A percentile compares a stretch with the other conserved stretches of the same genome.
Conservation (phyloP, 2,888 invertebrate genomes). For the Aphodius granarius region DNA sequence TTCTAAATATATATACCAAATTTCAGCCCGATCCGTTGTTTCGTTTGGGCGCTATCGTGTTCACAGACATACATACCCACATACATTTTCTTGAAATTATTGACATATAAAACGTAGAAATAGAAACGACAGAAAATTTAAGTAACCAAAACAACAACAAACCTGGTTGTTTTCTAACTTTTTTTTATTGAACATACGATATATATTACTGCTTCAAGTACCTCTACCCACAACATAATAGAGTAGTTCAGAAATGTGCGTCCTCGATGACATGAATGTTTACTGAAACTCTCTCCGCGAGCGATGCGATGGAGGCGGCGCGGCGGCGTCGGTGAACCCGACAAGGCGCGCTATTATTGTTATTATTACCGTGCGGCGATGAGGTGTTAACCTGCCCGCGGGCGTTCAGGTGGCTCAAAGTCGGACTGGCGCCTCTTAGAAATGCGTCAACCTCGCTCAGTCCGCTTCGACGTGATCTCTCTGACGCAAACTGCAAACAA, state of each 20-base stretch:
- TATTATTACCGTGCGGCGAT: slow-evolving; percentile 4
- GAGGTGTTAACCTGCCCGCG: slow-evolving; percentile 27
- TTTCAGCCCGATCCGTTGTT: too few species aligned
- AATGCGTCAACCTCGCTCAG: slow-evolving; percentile 25
- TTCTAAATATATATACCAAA: too few species aligned
- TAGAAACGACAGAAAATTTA: too few species aligned
- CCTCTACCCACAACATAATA: neutral
- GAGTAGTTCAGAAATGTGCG: neutral
- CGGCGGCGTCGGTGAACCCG: neutral
- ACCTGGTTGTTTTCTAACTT: too few species aligned
- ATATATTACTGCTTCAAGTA: too few species aligned
- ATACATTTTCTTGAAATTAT: too few species aligned
- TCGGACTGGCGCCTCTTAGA: slow-evolving; percentile 28
- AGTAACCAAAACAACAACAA: too few species aligned
- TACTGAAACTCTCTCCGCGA: neutral
- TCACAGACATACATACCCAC: too few species aligned
- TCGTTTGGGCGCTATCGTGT: too few species aligned
- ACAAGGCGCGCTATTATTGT: neutral
- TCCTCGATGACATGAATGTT: neutral
- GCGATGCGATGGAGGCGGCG: neutral
- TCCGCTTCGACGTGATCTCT: slow-evolving; percentile 18
- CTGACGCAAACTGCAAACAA: slow-evolving; percentile 26
- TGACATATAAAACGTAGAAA: too few species aligned
- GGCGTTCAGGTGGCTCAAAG: slow-evolving; percentile 28
- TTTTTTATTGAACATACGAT: too few species aligned